Evolutionary conservation across 2,113 vertebrate species (phyloP).

Genomic region (Grantiella picta): DNA sequence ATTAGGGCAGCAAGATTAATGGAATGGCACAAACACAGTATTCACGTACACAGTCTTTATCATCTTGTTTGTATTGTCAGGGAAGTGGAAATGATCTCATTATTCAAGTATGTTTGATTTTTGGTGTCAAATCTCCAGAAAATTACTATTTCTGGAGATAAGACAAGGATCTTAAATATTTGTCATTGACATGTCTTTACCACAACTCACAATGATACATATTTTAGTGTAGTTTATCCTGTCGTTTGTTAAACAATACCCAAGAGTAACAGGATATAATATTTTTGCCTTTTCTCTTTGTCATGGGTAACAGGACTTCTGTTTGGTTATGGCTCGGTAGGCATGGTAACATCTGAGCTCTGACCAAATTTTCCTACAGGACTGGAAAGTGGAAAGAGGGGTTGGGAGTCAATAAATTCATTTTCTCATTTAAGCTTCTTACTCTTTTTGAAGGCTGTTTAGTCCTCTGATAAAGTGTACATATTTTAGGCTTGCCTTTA

Average conservation of each 20-base stretch:
- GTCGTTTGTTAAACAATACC: too few species aligned
- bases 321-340: background rate
- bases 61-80: background rate
- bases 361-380: background rate
- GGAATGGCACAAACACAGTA: background rate
- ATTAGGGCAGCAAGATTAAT: background rate
- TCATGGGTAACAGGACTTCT: background rate
- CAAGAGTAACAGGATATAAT: too few species aligned
- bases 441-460: background rate
- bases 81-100: background rate
- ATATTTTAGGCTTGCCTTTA: background rate
- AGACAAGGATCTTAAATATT: background rate
- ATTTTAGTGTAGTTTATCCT: background rate
- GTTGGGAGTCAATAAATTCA: background rate
- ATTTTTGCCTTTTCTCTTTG: background rate
- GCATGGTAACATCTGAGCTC: background rate
- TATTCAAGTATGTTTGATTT: background rate
- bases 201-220: accelerated
- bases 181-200: background rate
- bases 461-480: background rate
- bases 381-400: background rate
- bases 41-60: background rate
- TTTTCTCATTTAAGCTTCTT: background rate
- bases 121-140: background rate
- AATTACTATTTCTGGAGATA: background rate